Base-by-base conservation (phyloP, 2,113 vertebrate genomes). In the Coryphaenoides rupestris region DNA sequence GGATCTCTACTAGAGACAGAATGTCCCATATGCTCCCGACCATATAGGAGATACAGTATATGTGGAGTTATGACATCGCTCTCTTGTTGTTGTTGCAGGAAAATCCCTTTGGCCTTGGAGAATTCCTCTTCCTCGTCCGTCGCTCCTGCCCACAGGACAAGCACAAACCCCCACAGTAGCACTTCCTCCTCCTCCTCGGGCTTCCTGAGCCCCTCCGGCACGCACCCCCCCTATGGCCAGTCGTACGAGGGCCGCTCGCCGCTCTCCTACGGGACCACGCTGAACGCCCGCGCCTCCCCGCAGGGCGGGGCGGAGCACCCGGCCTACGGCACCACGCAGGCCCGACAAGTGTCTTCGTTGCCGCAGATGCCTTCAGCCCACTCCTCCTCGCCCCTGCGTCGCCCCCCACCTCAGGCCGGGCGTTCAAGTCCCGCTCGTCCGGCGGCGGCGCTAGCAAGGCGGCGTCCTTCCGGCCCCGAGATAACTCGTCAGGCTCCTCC, bases 341-440 rank as follows among this genome's bases (percentile, higher is more conserved):
- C 95, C 77, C 93, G 96, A 93, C 96, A 95, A 90, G 93, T 94
- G 91, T 96, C 94, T 85, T 93, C 94, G 56, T 94, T 94, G 91
- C 95, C 95, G 81, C 94, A 95, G 89, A 95, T 93, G 75, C 95
- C 97, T 93, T 94, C 95, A 81, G 91, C 93, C 90, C 94, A 96
- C 87, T 95, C 93, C 84, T 83, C 84, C 59, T 74, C 81, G 21
- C 77, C 86, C 70, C 76, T 92, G 5, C 92, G 81, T 93, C 95
- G 74, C 93, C 93, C 70, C 92, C 92, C 53, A 86, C 93, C 89
- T 92, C 95, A 83, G 92, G 92, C 91, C 95, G 95, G 89, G 92
- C 92, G 84, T 92, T 92, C 77, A 99, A 98, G 88, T 92, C 95
- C 70, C 95, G 95, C 86, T 88, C 91, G 63, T 93, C 95, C 88